These are phyloP conservation scores for Microctenopoma steveboyesi DNA, from an alignment of 2,797 vertebrate genomes.

Conservation along the genomic window DNA sequence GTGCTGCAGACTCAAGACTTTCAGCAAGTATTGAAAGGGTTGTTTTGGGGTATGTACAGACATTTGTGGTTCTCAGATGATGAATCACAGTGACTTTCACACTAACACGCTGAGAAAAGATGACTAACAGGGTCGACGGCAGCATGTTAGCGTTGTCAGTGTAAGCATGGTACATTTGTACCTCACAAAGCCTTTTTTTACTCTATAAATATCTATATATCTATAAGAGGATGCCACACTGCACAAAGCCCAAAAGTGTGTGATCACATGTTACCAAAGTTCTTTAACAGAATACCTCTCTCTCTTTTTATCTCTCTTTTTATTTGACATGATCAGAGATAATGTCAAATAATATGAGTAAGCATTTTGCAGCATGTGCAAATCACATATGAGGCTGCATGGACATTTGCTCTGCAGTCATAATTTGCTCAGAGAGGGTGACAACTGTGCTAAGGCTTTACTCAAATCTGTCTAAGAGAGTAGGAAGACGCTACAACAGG, in stretches of 20 bases:
- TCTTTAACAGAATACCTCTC: neutral
- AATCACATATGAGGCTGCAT: neutral
- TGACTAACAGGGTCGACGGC: neutral
- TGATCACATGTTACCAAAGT: neutral
- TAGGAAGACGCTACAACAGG: neutral
- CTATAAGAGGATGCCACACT: neutral
- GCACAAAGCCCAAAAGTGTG: neutral
- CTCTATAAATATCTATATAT: neutral
- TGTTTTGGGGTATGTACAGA: neutral
- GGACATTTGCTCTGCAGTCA: neutral
- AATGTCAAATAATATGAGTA: neutral
- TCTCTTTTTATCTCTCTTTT: neutral
- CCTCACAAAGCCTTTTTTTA: neutral
- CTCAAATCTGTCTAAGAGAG: neutral
- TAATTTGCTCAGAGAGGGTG: slow-evolving; percentile 6
- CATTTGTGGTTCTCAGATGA: neutral
- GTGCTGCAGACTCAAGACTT: neutral
- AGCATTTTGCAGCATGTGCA: neutral
- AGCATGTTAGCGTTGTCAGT: neutral
- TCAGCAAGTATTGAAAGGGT: neutral
- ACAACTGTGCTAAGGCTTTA: neutral
- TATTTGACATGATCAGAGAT: neutral
- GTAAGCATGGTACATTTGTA: neutral
- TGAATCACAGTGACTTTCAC: neutral
- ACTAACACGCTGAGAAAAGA: neutral